Percentiles rank a stretch among this genome's conserved stretches.
phyloP scores from a whole-genome alignment of 1,140 invertebrate genomes.

The Vanessa tameamea region DNA sequence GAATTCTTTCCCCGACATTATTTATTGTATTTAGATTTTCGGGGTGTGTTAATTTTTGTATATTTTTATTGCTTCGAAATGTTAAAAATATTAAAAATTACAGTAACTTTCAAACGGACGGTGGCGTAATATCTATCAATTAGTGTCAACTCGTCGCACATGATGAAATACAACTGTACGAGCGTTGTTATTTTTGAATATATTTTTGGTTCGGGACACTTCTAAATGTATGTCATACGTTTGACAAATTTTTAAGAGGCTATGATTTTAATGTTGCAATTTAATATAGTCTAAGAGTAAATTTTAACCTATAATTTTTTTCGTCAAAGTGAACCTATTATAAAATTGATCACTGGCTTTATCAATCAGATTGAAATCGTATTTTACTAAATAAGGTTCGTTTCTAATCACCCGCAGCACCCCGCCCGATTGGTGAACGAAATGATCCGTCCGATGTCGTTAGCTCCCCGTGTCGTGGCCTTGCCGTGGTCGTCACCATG shows the following conservation, averaged over 20 bases:
- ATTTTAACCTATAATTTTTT: constrained; percentile 3
- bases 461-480: constrained; percentile 59
- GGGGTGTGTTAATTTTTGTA: constrained; percentile 9
- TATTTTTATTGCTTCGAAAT: constrained; percentile 10
- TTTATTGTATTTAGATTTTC: constrained; percentile 12
- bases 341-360: neutral
- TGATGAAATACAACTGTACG: constrained; percentile 1
- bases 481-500: constrained; percentile 34
- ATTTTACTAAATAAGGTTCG: constrained; percentile 29
- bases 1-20: constrained; percentile 10
- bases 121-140: constrained; percentile 1
- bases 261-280: constrained; percentile 13
- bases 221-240: neutral
- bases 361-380: constrained; percentile 2
- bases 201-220: constrained; percentile 7
- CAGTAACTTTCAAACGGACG: neutral
- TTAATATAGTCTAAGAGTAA: constrained; percentile 4
- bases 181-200: constrained; percentile 4
- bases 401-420: constrained; percentile 45
- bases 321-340: neutral
- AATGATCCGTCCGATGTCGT: constrained; percentile 74
- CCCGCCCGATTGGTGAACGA: constrained; percentile 59
- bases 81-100: neutral
- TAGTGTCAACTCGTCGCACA: constrained; percentile 6
- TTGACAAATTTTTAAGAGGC: constrained; percentile 5